phyloP scores from a whole-genome alignment of 2,888 invertebrate genomes.

The Troides helena region DNA sequence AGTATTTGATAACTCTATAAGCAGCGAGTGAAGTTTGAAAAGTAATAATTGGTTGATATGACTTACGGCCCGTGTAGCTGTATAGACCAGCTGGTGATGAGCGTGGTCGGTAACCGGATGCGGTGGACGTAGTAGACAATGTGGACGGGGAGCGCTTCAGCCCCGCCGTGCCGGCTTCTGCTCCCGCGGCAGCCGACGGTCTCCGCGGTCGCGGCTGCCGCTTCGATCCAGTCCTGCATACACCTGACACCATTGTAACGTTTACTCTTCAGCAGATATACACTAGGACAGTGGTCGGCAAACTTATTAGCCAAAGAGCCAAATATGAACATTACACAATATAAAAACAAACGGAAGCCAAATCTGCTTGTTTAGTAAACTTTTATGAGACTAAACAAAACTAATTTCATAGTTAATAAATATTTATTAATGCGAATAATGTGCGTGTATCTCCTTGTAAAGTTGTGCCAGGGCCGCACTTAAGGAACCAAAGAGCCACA shows the following conservation, averaged over 20 bases:
- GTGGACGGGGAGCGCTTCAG: conserved; percentile 68
- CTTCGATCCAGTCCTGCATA: conserved; percentile 76
- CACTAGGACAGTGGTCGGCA: not conserved
- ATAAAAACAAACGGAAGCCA: too few species aligned
- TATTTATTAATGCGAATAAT: too few species aligned
- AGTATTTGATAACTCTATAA: too few species aligned
- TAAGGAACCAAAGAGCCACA: too few species aligned
- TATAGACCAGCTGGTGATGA: conserved; percentile 90
- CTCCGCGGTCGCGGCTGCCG: conserved; percentile 73
- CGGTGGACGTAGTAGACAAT: conserved; percentile 70
- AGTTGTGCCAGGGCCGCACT: too few species aligned
- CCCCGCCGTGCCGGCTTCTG: conserved; percentile 50
- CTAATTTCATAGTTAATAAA: too few species aligned
- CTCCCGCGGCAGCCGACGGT: conserved; percentile 60
- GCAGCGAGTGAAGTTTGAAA: too few species aligned
- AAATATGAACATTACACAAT: too few species aligned
- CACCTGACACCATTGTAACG: conserved; percentile 54
- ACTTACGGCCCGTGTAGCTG: conserved; percentile 83
- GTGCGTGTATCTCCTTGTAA: too few species aligned
- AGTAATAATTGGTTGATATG: not conserved
- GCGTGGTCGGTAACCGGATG: conserved; percentile 82
- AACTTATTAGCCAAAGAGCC: too few species aligned
- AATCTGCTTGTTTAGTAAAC: too few species aligned
- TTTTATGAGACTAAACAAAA: too few species aligned
- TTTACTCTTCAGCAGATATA: conserved; percentile 15